Percentiles rank a stretch among this genome's conserved stretches.
phyloP scores from a whole-genome alignment of 2,888 invertebrate species.

The Deroplatys truncata region DNA sequence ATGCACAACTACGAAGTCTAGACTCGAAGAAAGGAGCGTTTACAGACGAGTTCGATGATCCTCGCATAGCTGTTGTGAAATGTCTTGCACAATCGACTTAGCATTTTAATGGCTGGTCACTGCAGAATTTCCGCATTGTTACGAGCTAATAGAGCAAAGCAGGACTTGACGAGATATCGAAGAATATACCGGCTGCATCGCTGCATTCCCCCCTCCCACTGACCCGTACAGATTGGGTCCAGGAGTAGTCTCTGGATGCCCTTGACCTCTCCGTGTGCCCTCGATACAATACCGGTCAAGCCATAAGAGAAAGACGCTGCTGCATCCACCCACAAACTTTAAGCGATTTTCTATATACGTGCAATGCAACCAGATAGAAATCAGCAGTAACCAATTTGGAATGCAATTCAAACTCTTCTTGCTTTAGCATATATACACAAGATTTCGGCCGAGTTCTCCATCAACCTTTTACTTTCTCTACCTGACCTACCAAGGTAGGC shows the following conservation, averaged over 20 bases:
- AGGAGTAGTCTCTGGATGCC: neutral
- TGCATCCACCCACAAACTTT: neutral
- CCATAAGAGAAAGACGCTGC: neutral
- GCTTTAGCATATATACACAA: too few relatives aligned
- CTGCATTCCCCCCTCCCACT: neutral
- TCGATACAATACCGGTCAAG: neutral
- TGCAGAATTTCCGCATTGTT: neutral
- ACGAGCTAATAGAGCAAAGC: neutral
- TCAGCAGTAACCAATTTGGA: too few relatives aligned
- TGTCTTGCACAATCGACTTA: too few relatives aligned
- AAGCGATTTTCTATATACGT: neutral
- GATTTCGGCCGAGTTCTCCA: too few relatives aligned
- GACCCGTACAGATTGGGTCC: neutral
- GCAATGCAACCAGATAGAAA: too few relatives aligned
- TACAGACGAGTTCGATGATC: too few relatives aligned
- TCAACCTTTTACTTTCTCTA: too few relatives aligned
- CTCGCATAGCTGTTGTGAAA: too few relatives aligned
- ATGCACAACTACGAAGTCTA: too few relatives aligned
- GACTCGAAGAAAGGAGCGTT: too few relatives aligned
- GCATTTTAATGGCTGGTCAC: neutral
- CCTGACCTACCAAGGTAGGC: too few relatives aligned
- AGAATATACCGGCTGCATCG: neutral
- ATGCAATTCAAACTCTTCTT: too few relatives aligned
- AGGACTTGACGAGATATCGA: neutral
- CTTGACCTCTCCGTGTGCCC: neutral